Evolutionary conservation across 2,888 invertebrate genomes (phyloP), one percentile per base, ranked within the genome.

Genomic region (Himalopsyche tibetana): DNA sequence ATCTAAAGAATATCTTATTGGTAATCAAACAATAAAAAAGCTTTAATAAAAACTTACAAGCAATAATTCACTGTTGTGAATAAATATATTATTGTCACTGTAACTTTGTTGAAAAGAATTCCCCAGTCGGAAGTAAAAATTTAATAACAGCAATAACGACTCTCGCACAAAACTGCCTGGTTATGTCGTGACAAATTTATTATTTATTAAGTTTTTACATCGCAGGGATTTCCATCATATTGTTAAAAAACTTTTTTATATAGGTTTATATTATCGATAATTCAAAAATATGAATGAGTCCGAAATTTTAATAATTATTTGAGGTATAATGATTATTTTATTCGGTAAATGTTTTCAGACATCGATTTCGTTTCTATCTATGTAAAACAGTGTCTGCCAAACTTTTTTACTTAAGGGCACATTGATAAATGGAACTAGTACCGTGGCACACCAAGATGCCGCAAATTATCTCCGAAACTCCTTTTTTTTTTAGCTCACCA

Each of bases 151-250:
- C 11, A 19, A 63, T 19, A 63, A 63, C 15, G 19, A 19, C 19
- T 12, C 63, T 4, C 19, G 19, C 19, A 19, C 11, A 63, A 63
- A 63, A 28, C 8, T 28, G 28, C 19, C 28, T 28, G 9, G 63
- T 63, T 63, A 63, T 63, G 28, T 63, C 28, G 19, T 19, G 63
- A 63, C 19, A 63, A 63, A 63, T 63, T 63, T 63, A 51, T 51
- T 51, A 51, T 51, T 19, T 56, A 56, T 56, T n/a, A 56, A n/a
- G 19, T 28, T n/a, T 9, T 19, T 11, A 28, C 11, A 19, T 19
- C 15, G 19, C 19, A 63, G 11, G 63, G 28, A 63, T 63, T 63
- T 19, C 3, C 4, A 19, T 63, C 63, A 19, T 9, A 3, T 11
- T 19, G 19, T 19, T 19, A 63, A 8, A 0, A 63, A 63, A 28